These are phyloP conservation scores for Eretmochelys imbricata DNA, from an alignment of 2,113 vertebrate genomes.

Conservation along the genomic window DNA sequence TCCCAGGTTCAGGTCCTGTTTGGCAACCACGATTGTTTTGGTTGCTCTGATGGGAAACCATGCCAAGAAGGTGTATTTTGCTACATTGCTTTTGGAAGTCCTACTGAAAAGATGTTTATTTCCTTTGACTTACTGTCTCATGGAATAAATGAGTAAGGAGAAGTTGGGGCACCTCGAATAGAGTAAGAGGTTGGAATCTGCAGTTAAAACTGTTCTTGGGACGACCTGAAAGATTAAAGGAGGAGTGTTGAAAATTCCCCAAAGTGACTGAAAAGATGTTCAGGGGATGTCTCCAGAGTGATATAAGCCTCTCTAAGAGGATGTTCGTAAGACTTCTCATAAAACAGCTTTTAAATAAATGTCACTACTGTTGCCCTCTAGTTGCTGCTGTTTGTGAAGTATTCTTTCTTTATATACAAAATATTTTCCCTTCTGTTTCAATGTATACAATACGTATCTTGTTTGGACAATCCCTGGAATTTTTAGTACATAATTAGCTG, in stretches of 20 bases:
- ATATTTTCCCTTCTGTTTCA: neutral
- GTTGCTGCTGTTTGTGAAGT: neutral
- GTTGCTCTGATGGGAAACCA: neutral
- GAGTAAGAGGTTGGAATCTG: neutral
- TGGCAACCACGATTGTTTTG: neutral
- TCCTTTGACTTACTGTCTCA: neutral
- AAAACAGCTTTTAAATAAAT: neutral
- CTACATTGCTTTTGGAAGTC: no score
- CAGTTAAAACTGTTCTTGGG: neutral
- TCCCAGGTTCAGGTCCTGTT: neutral
- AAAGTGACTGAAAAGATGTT: neutral
- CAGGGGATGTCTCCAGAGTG: neutral
- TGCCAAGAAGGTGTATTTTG: neutral
- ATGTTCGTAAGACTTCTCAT: neutral
- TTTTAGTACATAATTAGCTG: conserved; percentile 9
- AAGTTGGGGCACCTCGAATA: neutral
- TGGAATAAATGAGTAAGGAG: neutral
- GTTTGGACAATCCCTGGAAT: neutral
- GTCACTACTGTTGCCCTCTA: neutral
- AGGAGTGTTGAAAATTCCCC: neutral
- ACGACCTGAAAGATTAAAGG: neutral
- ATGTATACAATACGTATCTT: neutral
- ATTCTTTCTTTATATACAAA: neutral
- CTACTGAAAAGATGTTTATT: neutral
- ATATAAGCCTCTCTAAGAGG: neutral